phyloP scores from a whole-genome alignment of 1,140 invertebrate species.

The Aphidius ervi region DNA sequence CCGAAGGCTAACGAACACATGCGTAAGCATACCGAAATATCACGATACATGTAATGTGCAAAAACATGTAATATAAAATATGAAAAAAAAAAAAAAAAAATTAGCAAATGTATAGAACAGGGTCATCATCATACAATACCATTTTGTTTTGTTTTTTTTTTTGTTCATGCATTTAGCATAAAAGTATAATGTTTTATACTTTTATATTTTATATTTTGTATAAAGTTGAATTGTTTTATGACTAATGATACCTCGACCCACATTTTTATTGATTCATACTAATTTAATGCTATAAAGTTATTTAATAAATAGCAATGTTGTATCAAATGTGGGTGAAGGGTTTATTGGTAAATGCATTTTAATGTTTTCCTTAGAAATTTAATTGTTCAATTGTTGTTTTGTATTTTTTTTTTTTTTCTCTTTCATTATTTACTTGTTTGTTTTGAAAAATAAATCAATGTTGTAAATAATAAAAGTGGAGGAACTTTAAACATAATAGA shows the following conservation, averaged over 20 bases:
- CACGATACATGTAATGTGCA: slow-evolving; percentile 3
- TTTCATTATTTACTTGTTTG: no score
- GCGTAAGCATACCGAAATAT: slow-evolving; percentile 10
- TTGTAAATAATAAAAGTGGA: no score
- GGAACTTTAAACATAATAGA: no score
- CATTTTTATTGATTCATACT: slow-evolving; percentile 14
- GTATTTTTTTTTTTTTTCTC: no score
- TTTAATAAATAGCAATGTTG: no score
- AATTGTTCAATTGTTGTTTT: no score
- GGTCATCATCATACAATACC: slow-evolving; percentile 10
- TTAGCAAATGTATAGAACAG: background rate
- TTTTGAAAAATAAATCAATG: no score
- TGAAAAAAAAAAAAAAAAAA: background rate
- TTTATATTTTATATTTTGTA: slow-evolving; percentile 9
- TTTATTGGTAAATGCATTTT: no score
- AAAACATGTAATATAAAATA: background rate
- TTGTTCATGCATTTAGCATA: background rate
- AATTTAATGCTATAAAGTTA: background rate
- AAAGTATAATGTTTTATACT: background rate
- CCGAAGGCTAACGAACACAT: slow-evolving; percentile 22
- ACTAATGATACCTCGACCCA: slow-evolving; percentile 17
- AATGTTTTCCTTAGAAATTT: no score
- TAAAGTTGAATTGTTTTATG: background rate
- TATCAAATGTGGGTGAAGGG: no score
- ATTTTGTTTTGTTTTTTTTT: slow-evolving; percentile 3